A percentile compares a stretch with the other conserved stretches of the same genome.
Evolutionary conservation across 2,888 invertebrate species (phyloP).

Genomic region (Agonopterix heracliana): DNA sequence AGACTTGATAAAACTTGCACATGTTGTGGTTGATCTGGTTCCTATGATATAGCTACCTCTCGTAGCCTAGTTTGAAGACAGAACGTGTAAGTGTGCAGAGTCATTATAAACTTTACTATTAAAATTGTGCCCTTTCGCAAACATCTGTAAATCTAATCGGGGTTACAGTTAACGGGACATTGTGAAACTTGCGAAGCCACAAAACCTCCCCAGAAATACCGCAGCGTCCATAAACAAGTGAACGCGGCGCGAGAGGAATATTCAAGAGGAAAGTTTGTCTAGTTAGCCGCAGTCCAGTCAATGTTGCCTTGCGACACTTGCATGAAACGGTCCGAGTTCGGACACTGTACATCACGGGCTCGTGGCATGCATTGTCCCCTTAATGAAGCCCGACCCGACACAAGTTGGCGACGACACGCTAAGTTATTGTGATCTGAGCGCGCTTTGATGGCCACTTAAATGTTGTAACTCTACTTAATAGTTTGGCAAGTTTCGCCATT

Average conservation of each 20-base stretch:
- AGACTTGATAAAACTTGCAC: too few species aligned
- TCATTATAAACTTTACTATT: slow-evolving; percentile 17
- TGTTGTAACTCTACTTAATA: slow-evolving; percentile 52
- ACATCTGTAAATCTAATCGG: slow-evolving; percentile 51
- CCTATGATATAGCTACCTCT: too few species aligned
- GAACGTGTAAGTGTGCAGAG: neutral
- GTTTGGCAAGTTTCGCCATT: slow-evolving; percentile 54
- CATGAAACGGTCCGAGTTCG: slow-evolving; percentile 61
- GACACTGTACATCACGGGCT: slow-evolving; percentile 54
- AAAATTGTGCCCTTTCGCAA: slow-evolving; percentile 20
- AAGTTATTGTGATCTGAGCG: slow-evolving; percentile 65
- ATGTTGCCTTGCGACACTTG: slow-evolving; percentile 61
- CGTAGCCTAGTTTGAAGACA: too few species aligned
- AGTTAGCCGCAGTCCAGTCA: slow-evolving; percentile 38
- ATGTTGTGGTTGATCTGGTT: too few species aligned
- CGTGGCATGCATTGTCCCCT: slow-evolving; percentile 61
- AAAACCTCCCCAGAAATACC: slow-evolving; percentile 48
- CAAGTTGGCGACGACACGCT: slow-evolving; percentile 52
- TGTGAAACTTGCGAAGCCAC: slow-evolving; percentile 58
- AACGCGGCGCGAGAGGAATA: slow-evolving; percentile 53
- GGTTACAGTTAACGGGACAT: slow-evolving; percentile 49
- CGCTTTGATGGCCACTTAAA: slow-evolving; percentile 67
- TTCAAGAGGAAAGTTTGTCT: slow-evolving; percentile 68
- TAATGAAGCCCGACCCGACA: slow-evolving; percentile 59
- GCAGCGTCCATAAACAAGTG: slow-evolving; percentile 60